These are phyloP conservation scores for Leptoclinus maculatus DNA, from an alignment of 2,797 vertebrate species.

Conservation along the genomic window DNA sequence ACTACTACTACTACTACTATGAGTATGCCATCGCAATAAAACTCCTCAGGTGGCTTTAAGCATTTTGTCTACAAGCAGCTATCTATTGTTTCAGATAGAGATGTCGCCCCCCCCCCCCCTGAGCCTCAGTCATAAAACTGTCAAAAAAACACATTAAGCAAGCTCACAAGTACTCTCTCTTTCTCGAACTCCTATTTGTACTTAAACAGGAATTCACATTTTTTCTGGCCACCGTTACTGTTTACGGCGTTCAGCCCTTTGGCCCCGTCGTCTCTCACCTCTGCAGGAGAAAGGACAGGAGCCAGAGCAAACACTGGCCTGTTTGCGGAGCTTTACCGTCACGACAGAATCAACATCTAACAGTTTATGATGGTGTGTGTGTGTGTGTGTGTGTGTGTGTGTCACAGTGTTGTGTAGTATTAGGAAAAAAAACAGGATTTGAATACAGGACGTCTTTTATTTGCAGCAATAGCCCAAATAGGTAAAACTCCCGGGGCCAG, in stretches of 20 bases:
- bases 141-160: conserved; percentile 1
- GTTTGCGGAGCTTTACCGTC: conserved; percentile 60
- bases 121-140: neutral
- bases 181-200: conserved; percentile 36
- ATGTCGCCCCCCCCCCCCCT: neutral
- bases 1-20: neutral
- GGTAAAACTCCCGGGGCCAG: neutral
- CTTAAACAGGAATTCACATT: conserved; percentile 56
- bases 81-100: neutral
- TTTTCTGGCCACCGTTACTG: conserved; percentile 18
- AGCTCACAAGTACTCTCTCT: conserved; percentile 31
- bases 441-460: conserved; percentile 45
- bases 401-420: neutral
- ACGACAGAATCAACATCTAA: conserved; percentile 62
- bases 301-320: conserved; percentile 62
- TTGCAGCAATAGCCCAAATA: neutral
- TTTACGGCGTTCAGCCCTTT: conserved; percentile 45
- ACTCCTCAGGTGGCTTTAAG: neutral
- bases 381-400: conserved; percentile 19
- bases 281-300: conserved; percentile 37
- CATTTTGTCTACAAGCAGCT: conserved; percentile 1
- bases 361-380: conserved; percentile 24
- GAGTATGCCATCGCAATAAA: neutral
- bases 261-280: conserved; percentile 43
- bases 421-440: conserved; percentile 26